Evolutionary conservation across 2,797 vertebrate genomes (phyloP).

Genomic region (Hypotaenidia philippensis): DNA sequence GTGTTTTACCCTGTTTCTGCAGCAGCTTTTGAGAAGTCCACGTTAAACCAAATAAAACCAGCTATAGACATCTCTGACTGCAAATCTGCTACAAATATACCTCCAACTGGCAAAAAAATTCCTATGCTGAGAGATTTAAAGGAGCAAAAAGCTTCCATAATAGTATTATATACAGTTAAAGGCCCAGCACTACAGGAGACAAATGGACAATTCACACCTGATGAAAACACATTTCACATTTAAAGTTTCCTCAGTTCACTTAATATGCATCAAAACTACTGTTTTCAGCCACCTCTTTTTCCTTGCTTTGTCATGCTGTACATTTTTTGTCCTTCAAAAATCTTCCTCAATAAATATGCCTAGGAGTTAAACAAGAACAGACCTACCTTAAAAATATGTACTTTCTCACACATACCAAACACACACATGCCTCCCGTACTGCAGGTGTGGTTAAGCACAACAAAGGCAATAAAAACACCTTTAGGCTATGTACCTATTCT

Average conservation of each 20-base stretch:
- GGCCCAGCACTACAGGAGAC: background rate
- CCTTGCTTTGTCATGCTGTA: background rate
- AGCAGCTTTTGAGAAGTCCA: background rate
- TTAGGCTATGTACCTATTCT: constrained; percentile 45
- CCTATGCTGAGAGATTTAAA: background rate
- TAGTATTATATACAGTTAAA: background rate
- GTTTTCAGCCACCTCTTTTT: background rate
- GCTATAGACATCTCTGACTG: background rate
- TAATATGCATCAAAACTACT: background rate
- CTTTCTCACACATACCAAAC: constrained; percentile 62
- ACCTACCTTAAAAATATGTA: constrained; percentile 48
- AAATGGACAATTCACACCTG: background rate
- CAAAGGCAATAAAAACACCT: constrained; percentile 66
- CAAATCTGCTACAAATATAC: background rate
- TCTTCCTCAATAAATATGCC: constrained; percentile 52
- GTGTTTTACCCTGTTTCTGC: background rate
- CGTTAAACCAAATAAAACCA: background rate
- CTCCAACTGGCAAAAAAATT: background rate
- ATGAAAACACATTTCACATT: background rate
- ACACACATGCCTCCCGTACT: constrained; percentile 45
- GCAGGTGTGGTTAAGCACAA: constrained; percentile 48
- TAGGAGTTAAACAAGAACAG: constrained; percentile 67
- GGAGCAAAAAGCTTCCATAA: background rate
- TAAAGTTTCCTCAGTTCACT: background rate
- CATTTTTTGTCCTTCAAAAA: background rate